Conservation (phyloP, 2,797 vertebrate genomes). For the Australoheros facetus region DNA sequence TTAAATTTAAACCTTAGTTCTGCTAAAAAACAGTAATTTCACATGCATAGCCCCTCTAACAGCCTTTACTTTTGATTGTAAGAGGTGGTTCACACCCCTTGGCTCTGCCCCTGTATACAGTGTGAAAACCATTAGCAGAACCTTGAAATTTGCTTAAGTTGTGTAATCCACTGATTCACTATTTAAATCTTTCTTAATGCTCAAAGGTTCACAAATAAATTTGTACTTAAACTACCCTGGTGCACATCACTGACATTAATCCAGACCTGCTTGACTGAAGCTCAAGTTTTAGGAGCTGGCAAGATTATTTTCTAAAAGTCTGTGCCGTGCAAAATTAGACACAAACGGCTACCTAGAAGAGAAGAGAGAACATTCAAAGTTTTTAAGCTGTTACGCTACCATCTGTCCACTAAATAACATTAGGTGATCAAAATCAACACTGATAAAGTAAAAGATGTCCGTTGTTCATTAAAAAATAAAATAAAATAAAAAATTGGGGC, state of each 20-base stretch:
- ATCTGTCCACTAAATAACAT: constrained; percentile 1
- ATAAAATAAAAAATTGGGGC: neutral
- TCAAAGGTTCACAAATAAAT: constrained; percentile 15
- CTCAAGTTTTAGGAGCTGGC: constrained; percentile 15
- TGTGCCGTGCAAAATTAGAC: neutral
- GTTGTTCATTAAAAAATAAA: neutral
- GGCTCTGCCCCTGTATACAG: neutral
- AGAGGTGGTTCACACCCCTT: neutral
- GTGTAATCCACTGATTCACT: neutral
- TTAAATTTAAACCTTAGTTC: neutral
- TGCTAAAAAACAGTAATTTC: neutral
- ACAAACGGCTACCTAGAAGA: neutral
- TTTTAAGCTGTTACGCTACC: neutral
- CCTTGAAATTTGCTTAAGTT: neutral
- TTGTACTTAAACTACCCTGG: constrained; percentile 8
- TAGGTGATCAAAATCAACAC: constrained; percentile 13
- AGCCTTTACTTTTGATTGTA: neutral
- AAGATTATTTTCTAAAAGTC: constrained; percentile 1
- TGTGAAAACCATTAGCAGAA: constrained; percentile 12
- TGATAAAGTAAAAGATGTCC: constrained; percentile 8
- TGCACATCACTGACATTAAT: constrained; percentile 5
- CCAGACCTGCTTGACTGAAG: constrained; percentile 1
- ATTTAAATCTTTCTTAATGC: constrained; percentile 12
- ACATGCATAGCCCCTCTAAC: neutral
- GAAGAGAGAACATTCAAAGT: neutral